Conservation (phyloP, 2,113 vertebrate genomes). For the Candoia aspera region DNA sequence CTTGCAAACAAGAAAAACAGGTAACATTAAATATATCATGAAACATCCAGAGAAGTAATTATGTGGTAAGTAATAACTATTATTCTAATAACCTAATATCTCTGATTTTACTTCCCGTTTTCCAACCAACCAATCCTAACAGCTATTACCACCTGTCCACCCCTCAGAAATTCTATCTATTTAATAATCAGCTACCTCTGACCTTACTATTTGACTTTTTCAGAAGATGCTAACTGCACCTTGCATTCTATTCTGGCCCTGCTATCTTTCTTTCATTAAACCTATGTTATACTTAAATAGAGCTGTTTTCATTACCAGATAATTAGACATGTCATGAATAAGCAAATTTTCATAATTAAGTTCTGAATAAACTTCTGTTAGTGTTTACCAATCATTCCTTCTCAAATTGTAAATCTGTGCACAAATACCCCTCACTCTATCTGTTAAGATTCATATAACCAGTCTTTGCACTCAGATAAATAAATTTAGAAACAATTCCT, state of each 20-base stretch:
- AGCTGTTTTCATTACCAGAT: not conserved
- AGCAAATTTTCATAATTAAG: not conserved
- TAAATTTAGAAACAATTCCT: not conserved
- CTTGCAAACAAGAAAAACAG: not conserved
- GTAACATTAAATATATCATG: not conserved
- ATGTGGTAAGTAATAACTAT: not conserved
- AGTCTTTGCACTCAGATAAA: not conserved
- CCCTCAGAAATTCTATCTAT: no score
- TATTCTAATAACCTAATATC: no score
- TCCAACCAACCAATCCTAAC: no score
- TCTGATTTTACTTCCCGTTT: no score
- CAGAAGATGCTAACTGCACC: not conserved
- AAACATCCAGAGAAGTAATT: not conserved
- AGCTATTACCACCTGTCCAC: no score
- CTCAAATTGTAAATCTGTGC: not conserved
- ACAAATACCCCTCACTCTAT: not conserved
- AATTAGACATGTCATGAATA: not conserved
- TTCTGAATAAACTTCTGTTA: not conserved
- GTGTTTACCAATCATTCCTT: not conserved
- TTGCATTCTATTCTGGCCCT: not conserved
- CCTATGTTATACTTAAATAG: not conserved
- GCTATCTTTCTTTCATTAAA: not conserved
- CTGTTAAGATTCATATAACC: not conserved
- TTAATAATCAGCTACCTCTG: no score
- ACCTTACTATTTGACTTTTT: no score